phyloP scores from a whole-genome alignment of 1,140 invertebrate species.

The Matsumurasca onukii region DNA sequence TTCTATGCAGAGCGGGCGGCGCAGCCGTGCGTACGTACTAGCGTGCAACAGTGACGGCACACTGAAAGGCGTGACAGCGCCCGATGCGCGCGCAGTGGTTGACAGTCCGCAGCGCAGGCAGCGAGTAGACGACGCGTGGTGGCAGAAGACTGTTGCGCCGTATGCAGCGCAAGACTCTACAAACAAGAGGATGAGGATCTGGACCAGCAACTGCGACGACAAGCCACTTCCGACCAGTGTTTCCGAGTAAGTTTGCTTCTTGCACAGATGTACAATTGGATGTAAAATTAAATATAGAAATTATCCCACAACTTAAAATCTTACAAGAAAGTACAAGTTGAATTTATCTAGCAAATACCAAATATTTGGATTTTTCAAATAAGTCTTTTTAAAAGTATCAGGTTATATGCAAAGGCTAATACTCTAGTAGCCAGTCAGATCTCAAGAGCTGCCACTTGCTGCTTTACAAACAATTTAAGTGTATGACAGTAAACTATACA shows the following conservation, averaged over 20 bases:
- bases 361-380: too few species aligned
- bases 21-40: slow-evolving; percentile 80
- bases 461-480: too few species aligned
- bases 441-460: too few species aligned
- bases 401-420: too few species aligned
- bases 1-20: slow-evolving; percentile 62
- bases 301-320: too few species aligned
- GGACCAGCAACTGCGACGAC: slow-evolving; percentile 67
- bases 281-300: too few species aligned
- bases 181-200: slow-evolving; percentile 79
- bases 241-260: slow-evolving; percentile 59
- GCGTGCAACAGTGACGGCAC: slow-evolving; percentile 76
- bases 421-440: too few species aligned
- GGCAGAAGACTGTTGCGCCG: slow-evolving; percentile 63
- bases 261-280: background rate
- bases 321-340: too few species aligned
- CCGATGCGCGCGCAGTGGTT: slow-evolving; percentile 86
- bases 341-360: too few species aligned
- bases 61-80: slow-evolving; percentile 85
- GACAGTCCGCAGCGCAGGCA: slow-evolving; percentile 73
- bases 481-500: too few species aligned
- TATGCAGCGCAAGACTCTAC: slow-evolving; percentile 60
- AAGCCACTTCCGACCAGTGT: slow-evolving; percentile 76
- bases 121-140: slow-evolving; percentile 76
- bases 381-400: too few species aligned